Base-by-base conservation (phyloP, 2,888 invertebrate genomes). In the Cheilosia pagana region DNA sequence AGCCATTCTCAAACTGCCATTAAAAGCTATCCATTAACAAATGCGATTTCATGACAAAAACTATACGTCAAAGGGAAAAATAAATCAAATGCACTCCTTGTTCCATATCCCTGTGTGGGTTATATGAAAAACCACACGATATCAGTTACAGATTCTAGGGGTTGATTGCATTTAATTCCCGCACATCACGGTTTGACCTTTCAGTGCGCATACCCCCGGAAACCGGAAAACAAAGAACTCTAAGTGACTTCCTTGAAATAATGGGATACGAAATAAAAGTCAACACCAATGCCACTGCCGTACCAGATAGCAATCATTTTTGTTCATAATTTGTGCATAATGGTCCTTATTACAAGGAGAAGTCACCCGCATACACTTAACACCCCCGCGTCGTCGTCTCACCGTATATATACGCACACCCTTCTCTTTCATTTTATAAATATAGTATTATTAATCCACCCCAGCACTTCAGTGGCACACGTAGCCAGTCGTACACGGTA, bases 311-410 rank as follows among this genome's bases (percentile, higher is more conserved):
- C 63, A 74, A 78, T 83, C 78, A 68, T 78, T 83, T 78, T 70
- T 74, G 78, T 78, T 43, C 72, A 83, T 70, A 83, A 75, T 74
- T 83, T 72, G 65, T 70, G 63, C 74, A 63, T 78, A 83, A 83
- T 74, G 78, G 74, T 19, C 65, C 70, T 83, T 59, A 48, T 70
- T 74, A 74, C 74, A 63, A 82, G 35, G 23, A 14, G 16, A 70
- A 55, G 50, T 43, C 39, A 55, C 59, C 63, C 10, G 39, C 43
- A 31, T 16, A 12, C 12, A 35, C 3, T 3, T 8, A 28, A 12
- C 12, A 16, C 45, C 48, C 16, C 48, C 39, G 28, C 28, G 28
- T 28, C 57, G 21, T 25, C 12, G 35, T 1, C 8, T 6, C 8
- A 16, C 19, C 1, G 23, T 1, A 23, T 12, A 7, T 4, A 16